phyloP scores from a whole-genome alignment of 2,797 vertebrate species.

The Halcyon chelicuti region DNA sequence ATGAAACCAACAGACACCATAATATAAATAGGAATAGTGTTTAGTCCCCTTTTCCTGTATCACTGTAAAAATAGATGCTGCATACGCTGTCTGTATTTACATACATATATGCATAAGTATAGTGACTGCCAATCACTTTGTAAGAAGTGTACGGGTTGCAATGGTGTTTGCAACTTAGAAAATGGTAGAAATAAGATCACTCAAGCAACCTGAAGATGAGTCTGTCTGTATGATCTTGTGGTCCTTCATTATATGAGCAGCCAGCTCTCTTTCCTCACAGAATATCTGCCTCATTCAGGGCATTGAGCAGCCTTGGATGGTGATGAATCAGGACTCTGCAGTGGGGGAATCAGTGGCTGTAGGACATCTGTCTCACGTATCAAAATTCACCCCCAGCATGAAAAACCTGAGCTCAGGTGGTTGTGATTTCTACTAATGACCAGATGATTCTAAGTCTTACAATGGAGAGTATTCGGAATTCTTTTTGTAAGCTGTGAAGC shows the following conservation, averaged over 20 bases:
- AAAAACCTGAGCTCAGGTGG: neutral
- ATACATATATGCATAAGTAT: neutral
- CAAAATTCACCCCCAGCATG: neutral
- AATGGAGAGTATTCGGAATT: neutral
- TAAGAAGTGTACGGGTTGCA: neutral
- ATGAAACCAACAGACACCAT: neutral
- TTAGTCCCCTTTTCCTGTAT: neutral
- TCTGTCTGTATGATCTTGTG: neutral
- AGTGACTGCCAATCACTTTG: neutral
- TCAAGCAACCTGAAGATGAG: neutral
- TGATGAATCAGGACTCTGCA: neutral
- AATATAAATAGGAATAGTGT: constrained; percentile 7
- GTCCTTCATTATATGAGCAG: neutral
- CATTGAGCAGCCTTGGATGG: neutral
- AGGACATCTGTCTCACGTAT: neutral
- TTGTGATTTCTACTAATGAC: neutral
- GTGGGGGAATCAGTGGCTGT: neutral
- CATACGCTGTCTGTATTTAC: neutral
- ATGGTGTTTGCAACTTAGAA: neutral
- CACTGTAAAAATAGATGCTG: neutral
- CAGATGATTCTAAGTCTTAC: neutral
- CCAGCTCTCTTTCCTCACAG: neutral
- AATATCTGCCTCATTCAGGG: neutral
- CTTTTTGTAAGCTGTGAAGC: neutral
- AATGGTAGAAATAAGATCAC: neutral